These are phyloP conservation scores for Mantis religiosa DNA, from an alignment of 2,888 invertebrate species.

Conservation along the genomic window DNA sequence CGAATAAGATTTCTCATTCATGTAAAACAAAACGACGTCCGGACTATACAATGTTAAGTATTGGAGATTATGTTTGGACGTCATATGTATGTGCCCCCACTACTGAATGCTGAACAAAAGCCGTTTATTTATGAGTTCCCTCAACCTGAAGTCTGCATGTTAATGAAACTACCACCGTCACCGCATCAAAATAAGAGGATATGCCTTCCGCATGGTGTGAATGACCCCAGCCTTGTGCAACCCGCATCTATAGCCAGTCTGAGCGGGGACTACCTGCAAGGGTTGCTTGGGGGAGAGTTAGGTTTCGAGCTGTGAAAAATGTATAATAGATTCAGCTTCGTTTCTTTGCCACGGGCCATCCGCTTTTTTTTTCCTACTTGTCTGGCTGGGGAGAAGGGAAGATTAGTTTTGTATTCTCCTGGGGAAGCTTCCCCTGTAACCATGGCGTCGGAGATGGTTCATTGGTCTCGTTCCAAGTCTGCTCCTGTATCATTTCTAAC, in stretches of 20 bases:
- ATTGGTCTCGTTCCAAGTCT: too few species aligned
- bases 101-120: too few species aligned
- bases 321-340: not conserved
- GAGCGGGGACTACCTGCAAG: not conserved
- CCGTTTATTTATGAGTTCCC: not conserved
- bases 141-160: not conserved
- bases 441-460: not conserved
- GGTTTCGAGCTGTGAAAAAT: not conserved
- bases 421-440: not conserved
- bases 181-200: not conserved
- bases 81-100: too few species aligned
- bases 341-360: not conserved
- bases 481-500: too few species aligned
- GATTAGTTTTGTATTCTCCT: not conserved
- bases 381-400: not conserved
- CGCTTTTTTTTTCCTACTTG: too few species aligned
- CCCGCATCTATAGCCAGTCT: too few species aligned
- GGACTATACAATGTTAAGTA: too few species aligned
- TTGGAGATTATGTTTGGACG: too few species aligned
- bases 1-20: too few species aligned
- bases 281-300: not conserved
- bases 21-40: too few species aligned
- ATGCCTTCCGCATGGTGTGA: not conserved
- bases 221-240: not conserved
- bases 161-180: not conserved